Conservation (phyloP, 2,888 invertebrate genomes). For the Chalcis sispes region DNA sequence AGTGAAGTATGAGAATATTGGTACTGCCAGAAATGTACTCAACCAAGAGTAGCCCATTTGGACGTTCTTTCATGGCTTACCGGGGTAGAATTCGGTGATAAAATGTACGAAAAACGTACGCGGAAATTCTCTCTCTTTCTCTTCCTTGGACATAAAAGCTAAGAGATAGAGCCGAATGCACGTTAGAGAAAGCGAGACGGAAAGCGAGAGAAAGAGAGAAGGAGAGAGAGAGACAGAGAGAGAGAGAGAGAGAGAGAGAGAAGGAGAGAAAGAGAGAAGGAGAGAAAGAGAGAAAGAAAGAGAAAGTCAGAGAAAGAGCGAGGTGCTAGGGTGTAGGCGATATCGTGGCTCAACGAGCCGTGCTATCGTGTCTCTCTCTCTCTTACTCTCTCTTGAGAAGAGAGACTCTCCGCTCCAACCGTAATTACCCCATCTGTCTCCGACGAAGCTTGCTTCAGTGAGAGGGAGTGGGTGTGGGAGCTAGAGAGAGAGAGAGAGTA, state of each 20-base stretch:
- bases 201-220: background rate
- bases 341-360: conserved; percentile 56
- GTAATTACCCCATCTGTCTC: conserved; percentile 66
- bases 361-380: conserved; percentile 64
- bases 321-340: background rate
- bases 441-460: background rate
- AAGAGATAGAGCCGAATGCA: background rate
- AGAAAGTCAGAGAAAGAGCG: too few species aligned
- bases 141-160: background rate
- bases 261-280: background rate
- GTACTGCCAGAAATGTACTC: too few species aligned
- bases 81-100: background rate
- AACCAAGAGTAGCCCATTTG: background rate
- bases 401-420: conserved; percentile 26
- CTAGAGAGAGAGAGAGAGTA: too few species aligned
- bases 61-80: conserved; percentile 15
- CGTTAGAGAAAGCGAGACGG: background rate
- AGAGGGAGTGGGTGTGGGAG: too few species aligned
- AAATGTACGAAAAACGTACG: background rate
- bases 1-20: too few species aligned
- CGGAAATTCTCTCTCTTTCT: background rate
- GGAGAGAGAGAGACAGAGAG: background rate
- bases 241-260: background rate
- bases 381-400: background rate
- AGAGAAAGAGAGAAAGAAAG: background rate